Conservation (phyloP, 1,140 invertebrate species). For the Ditylenchus dipsaci region DNA sequence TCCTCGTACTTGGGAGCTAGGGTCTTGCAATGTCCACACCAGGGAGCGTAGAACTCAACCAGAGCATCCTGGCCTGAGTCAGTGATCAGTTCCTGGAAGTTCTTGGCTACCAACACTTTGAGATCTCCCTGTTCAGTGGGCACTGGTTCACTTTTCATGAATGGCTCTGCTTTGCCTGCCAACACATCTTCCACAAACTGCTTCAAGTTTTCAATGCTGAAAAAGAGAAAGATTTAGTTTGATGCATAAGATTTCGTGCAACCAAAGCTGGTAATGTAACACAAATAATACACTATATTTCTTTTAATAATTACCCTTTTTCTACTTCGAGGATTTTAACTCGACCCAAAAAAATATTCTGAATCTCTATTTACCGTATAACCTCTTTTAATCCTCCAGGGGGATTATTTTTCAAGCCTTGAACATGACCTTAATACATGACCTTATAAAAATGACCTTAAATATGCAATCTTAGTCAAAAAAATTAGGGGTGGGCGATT, state of each 20-base stretch:
- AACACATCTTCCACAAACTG: constrained; percentile 81
- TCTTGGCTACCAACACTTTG: constrained; percentile 82
- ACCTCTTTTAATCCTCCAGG: too few relatives aligned
- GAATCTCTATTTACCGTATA: too few relatives aligned
- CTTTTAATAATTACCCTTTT: too few relatives aligned
- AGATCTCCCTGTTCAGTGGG: constrained; percentile 75
- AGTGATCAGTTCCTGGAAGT: constrained; percentile 88
- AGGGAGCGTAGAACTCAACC: constrained; percentile 92
- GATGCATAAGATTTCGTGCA: neutral
- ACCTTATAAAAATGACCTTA: too few relatives aligned
- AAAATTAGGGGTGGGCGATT: too few relatives aligned
- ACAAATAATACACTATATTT: too few relatives aligned
- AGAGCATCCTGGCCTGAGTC: constrained; percentile 87
- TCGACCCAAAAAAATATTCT: too few relatives aligned
- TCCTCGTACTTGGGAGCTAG: constrained; percentile 88
- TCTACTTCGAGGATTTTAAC: too few relatives aligned
- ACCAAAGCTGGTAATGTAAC: too few relatives aligned
- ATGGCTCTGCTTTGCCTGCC: constrained; percentile 78
- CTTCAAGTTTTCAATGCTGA: constrained; percentile 77
- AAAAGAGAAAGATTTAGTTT: constrained; percentile 37
- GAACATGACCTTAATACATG: too few relatives aligned
- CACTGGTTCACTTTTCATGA: constrained; percentile 88
- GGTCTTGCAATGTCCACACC: constrained; percentile 98
- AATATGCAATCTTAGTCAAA: too few relatives aligned
- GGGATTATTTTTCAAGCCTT: too few relatives aligned